These are phyloP conservation scores for Ectemnius continuus DNA, from an alignment of 2,888 invertebrate genomes.

Conservation along the genomic window DNA sequence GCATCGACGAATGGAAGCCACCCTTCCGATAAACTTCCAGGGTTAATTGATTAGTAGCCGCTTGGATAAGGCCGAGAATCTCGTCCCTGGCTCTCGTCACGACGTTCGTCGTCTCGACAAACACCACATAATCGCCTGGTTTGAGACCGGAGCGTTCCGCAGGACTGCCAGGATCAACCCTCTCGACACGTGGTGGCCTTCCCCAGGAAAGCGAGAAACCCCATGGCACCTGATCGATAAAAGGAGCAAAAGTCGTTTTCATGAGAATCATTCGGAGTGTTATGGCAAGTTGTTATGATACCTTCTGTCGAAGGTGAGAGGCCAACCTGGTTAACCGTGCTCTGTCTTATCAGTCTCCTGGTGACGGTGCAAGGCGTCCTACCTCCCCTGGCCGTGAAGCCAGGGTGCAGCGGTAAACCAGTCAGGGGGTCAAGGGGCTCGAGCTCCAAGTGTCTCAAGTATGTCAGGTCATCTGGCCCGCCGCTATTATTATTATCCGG, in stretches of 20 bases:
- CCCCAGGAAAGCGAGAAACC: conserved; percentile 95
- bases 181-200: conserved; percentile 90
- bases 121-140: conserved; percentile 92
- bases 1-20: conserved; percentile 61
- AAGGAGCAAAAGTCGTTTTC: neutral
- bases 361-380: conserved; percentile 92
- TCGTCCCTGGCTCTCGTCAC: conserved; percentile 88
- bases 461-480: conserved; percentile 76
- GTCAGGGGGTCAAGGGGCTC: conserved; percentile 87
- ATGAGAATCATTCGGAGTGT: too few species aligned
- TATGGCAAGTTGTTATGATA: too few species aligned
- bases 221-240: conserved; percentile 70
- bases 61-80: conserved; percentile 83
- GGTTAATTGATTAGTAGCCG: conserved; percentile 73
- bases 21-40: conserved; percentile 75
- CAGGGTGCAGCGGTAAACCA: conserved; percentile 76
- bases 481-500: conserved; percentile 74
- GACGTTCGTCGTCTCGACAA: conserved; percentile 92
- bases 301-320: neutral
- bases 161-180: conserved; percentile 89
- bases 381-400: conserved; percentile 81
- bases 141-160: conserved; percentile 90
- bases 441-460: conserved; percentile 86
- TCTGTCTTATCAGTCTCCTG: conserved; percentile 80
- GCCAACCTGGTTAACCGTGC: conserved; percentile 70